Percentiles rank a stretch among this genome's conserved stretches.
Evolutionary conservation across 2,888 invertebrate species (phyloP).

Genomic region (Linyphia triangularis): DNA sequence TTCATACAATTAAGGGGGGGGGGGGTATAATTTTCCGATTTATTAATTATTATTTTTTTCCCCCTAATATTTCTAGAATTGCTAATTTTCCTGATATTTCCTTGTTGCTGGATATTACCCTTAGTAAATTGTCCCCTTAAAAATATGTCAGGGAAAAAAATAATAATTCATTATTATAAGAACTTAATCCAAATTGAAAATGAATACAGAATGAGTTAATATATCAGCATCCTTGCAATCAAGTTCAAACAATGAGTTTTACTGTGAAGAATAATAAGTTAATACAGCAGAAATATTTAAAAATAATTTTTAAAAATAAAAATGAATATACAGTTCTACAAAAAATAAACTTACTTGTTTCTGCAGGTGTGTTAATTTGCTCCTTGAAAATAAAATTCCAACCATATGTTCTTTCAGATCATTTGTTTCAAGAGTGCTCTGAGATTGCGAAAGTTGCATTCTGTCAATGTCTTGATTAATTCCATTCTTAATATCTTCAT

Average conservation of each 20-base stretch:
- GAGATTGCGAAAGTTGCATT: slow-evolving; percentile 55
- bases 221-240: too few relatives aligned
- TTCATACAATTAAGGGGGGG: too few relatives aligned
- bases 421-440: slow-evolving; percentile 81
- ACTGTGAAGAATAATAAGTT: neutral
- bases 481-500: slow-evolving; percentile 76
- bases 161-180: too few relatives aligned
- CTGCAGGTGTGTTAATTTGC: slow-evolving; percentile 94
- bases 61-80: too few relatives aligned
- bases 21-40: too few relatives aligned
- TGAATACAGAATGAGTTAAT: too few relatives aligned
- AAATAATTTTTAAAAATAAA: neutral
- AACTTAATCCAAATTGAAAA: too few relatives aligned
- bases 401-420: slow-evolving; percentile 97
- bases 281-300: neutral
- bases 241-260: neutral
- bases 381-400: slow-evolving; percentile 95
- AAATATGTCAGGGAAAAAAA: too few relatives aligned
- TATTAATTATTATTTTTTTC: too few relatives aligned
- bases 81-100: too few relatives aligned
- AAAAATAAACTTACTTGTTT: slow-evolving; percentile 85
- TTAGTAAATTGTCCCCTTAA: too few relatives aligned
- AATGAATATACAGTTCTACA: neutral
- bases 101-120: too few relatives aligned
- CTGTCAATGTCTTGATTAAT: slow-evolving; percentile 55